Evolutionary conservation across 1,140 invertebrate species (phyloP), one percentile per base, ranked within the genome.

Genomic region (Berghia stephanieae): DNA sequence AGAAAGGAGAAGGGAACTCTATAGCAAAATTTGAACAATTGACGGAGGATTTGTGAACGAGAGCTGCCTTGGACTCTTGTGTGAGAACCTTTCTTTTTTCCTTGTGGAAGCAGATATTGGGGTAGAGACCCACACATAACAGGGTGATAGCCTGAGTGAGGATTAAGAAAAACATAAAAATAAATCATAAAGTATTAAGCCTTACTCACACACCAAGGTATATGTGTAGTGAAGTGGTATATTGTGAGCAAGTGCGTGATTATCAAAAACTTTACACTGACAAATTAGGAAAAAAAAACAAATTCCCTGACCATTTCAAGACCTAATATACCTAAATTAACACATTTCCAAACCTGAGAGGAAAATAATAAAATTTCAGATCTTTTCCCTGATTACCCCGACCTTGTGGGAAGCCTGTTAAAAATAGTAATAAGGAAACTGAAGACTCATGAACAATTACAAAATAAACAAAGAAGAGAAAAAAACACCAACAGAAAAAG

Each of bases 11-110:
- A 0, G 95, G 95, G 84, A 98, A 99, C 74, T 92, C 92, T 73
- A 96, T 92, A 63, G 95, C 94, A 74, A 92, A 80, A 75, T 90
- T 90, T 86, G 95, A 96, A 88, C 96, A 98, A 90, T 98, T 98
- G 0, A 99, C 96, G 0, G 97, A 99, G 0, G 96, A 96, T 88
- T 99, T 99, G 89, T 98, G 96, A 70, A 99, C 94, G 0, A 99
- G 89, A 0, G 97, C 98, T 3, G 94, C 93, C 88, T 96, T 98
- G 31, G 95, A 95, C 91, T 99, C 98, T 0, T 96, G 96, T 4
- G 98, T 99, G 24, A 98, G 90, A 16, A 99, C 96, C 90, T 98
- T 98, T 63, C 97, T 91, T 86, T 98, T 98, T 70, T 97, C 96
- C 88, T 97, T 97, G 86, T 99, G 96, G 83, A 93, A 94, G 86